A percentile compares a stretch with the other conserved stretches of the same genome.
Conservation (phyloP, 2,888 invertebrate species). For the Thymelicus lineola region DNA sequence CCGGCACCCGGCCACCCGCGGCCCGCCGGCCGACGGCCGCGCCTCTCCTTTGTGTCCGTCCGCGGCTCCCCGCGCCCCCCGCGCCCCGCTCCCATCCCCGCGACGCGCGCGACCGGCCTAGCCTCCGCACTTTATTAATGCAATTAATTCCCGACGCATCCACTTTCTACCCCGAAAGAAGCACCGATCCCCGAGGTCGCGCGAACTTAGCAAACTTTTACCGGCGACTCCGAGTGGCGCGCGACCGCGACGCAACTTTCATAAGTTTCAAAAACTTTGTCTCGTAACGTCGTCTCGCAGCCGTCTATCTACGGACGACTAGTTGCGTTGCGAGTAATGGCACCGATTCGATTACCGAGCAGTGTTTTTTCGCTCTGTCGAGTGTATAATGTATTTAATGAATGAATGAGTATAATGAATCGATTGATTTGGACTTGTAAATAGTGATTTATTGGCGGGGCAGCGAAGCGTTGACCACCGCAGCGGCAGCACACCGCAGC, state of each 20-base stretch:
- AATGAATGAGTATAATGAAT: conserved; percentile 35
- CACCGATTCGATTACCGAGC: conserved; percentile 36
- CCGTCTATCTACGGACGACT: conserved; percentile 46
- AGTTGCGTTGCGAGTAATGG: conserved; percentile 38
- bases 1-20: conserved; percentile 58
- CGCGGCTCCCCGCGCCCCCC: conserved; percentile 58
- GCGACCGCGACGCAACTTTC: conserved; percentile 60
- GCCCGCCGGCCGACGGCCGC: conserved; percentile 75
- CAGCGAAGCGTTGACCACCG: conserved; percentile 31
- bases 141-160: conserved; percentile 74
- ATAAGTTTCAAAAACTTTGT: conserved; percentile 62
- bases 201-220: conserved; percentile 52
- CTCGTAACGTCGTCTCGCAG: conserved; percentile 65
- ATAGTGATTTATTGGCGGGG: conserved; percentile 40
- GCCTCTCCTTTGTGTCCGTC: conserved; percentile 85
- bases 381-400: conserved; percentile 40
- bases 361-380: conserved; percentile 38
- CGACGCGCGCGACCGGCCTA: conserved; percentile 67
- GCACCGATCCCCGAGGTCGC: conserved; percentile 46
- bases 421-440: conserved; percentile 32
- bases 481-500: conserved; percentile 22
- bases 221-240: conserved; percentile 41
- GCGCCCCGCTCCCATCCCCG: conserved; percentile 54
- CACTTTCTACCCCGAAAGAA: conserved; percentile 56
- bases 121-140: conserved; percentile 73